phyloP scores from a whole-genome alignment of 23 tunicate species.

The Ascidia mentula region DNA sequence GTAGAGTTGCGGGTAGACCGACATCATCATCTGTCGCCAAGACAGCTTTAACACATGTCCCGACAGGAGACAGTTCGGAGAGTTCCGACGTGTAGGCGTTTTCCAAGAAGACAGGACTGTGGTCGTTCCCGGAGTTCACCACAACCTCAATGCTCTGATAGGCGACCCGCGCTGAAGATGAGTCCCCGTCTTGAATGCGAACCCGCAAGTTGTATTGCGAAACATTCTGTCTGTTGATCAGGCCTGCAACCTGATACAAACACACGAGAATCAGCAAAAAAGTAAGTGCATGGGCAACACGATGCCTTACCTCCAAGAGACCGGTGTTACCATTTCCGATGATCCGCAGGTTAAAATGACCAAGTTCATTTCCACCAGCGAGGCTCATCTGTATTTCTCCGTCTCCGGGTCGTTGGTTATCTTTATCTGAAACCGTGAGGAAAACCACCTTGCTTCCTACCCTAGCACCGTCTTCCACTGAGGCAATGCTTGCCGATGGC shows the following conservation, averaged over 20 bases:
- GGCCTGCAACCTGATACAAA: constrained; percentile 44
- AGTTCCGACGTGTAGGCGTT: constrained; percentile 22
- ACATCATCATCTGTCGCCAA: constrained; percentile 53
- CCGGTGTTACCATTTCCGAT: constrained; percentile 26
- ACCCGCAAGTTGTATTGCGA: constrained; percentile 57
- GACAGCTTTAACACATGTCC: constrained; percentile 51
- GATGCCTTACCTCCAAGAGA: constrained; percentile 29
- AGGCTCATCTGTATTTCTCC: constrained; percentile 26
- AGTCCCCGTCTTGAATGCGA: constrained; percentile 42
- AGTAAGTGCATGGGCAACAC: neutral
- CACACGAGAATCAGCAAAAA: neutral
- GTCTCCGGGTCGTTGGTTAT: constrained; percentile 2
- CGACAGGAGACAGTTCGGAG: constrained; percentile 55
- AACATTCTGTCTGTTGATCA: neutral
- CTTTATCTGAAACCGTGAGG: constrained; percentile 52
- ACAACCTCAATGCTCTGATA: constrained; percentile 40
- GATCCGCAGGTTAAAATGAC: constrained; percentile 33
- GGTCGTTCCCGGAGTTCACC: constrained; percentile 72
- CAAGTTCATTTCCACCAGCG: constrained; percentile 51
- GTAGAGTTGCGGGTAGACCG: constrained; percentile 53
- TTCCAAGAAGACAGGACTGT: constrained; percentile 47
- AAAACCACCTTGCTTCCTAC: constrained; percentile 57
- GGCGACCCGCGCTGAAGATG: constrained; percentile 24
- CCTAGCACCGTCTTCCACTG: constrained; percentile 54
- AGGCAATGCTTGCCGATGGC: constrained; percentile 52